phyloP scores from a whole-genome alignment of 1,140 invertebrate species.

The Drosophila kikkawai region DNA sequence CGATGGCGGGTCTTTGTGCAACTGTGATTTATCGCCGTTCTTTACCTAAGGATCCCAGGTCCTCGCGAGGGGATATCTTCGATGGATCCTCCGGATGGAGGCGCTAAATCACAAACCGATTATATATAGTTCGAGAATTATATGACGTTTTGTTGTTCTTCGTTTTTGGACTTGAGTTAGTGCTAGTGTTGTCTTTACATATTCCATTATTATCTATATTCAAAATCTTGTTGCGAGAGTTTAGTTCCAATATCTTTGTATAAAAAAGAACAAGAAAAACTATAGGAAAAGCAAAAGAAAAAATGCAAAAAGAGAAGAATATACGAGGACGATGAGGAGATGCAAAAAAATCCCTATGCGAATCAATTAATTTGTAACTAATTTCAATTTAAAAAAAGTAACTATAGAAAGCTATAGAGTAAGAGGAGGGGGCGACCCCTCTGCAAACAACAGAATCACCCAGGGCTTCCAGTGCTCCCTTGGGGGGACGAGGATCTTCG shows the following conservation, averaged over 20 bases:
- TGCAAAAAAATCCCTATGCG: constrained; percentile 80
- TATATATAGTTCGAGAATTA: constrained; percentile 60
- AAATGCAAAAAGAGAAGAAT: constrained; percentile 30
- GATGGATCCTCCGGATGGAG: constrained; percentile 15
- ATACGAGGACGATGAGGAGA: constrained; percentile 33
- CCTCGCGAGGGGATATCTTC: constrained; percentile 20
- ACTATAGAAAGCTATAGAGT: constrained; percentile 46
- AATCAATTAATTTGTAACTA: constrained; percentile 85
- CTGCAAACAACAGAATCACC: constrained; percentile 76
- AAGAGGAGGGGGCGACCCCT: constrained; percentile 14
- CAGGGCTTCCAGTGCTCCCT: constrained; percentile 79
- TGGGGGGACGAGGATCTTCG: constrained; percentile 1
- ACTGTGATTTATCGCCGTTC: constrained; percentile 86
- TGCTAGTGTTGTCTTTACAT: constrained; percentile 78
- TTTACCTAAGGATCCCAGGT: constrained; percentile 44
- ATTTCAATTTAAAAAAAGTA: constrained; percentile 72
- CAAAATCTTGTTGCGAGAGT: constrained; percentile 61
- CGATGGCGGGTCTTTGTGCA: constrained; percentile 86
- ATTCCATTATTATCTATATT: constrained; percentile 48
- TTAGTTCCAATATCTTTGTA: constrained; percentile 71
- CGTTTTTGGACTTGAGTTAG: constrained; percentile 65
- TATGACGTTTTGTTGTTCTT: constrained; percentile 52
- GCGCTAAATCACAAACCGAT: constrained; percentile 66
- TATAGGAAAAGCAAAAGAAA: constrained; percentile 54
- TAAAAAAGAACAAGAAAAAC: constrained; percentile 36